These are phyloP conservation scores for Lepisosteus oculatus DNA, from an alignment of 2,113 vertebrate species.

Conservation along the genomic window DNA sequence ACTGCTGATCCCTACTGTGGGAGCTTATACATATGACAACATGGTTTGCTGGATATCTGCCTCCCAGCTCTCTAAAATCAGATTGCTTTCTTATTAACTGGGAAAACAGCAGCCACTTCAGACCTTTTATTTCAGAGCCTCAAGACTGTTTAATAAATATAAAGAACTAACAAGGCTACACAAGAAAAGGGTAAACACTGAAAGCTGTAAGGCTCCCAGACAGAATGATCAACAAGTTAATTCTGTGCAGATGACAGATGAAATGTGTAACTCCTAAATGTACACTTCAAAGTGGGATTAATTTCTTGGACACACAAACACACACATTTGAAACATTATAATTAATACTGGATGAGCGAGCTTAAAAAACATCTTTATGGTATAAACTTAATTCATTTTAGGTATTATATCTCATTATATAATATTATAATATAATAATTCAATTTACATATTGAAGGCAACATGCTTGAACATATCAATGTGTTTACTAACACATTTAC, in stretches of 20 bases:
- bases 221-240: background rate
- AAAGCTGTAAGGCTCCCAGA: background rate
- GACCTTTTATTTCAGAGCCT: background rate
- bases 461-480: no score
- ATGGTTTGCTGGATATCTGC: background rate
- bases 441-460: no score
- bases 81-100: conserved; percentile 8
- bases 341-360: no score
- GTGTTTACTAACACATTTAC: no score
- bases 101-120: background rate
- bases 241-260: background rate
- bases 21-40: background rate
- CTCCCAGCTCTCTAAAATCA: background rate
- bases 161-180: conserved; percentile 5
- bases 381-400: no score
- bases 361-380: no score
- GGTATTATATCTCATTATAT: no score
- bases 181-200: background rate
- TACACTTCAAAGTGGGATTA: no score
- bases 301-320: no score
- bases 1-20: background rate
- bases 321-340: no score
- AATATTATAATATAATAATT: no score
- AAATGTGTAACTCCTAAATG: no score
- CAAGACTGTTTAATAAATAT: background rate